Base-by-base conservation (phyloP, 2,797 vertebrate species). In the Oreochromis grahami region DNA sequence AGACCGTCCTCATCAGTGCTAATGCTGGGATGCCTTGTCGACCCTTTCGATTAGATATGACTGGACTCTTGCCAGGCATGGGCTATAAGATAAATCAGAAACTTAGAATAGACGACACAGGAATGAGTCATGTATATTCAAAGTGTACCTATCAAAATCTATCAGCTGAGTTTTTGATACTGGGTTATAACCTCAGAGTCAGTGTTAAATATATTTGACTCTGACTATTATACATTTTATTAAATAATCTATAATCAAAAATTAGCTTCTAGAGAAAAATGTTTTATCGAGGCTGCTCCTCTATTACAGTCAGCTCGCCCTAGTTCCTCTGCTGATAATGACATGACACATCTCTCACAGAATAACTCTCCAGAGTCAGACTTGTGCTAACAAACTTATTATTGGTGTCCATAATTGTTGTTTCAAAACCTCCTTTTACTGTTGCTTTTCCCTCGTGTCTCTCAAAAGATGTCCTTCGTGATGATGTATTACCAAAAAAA, bases 1-100 rank as follows among this genome's bases (percentile, higher is more conserved):
- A 26, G 50, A 93, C 76, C 60, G 78, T 55, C 19, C 82, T 72
- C 29, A 34, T 84, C 83, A 68, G 55, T 14, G 53, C 48, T 68
- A 58, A 87, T 63, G 74, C 38, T 5, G 1, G 63, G 60, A 26
- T 72, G 74, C 63, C 51, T 82, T 21, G 24, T 82, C 24, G 82
- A 84, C 87, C 83, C 84, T 55, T 63, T 91, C 5, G 80, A 87
- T 91, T 92, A 85, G 60, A 32, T 89, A 79, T 86, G 88, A 87
- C 83, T 92, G 88, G 90, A 92, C 82, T 80, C 24, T 24, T 50
- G 72, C 86, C 87, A 91, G 86, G 89, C 79, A 11, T 41, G 72
- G 55, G 53, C 80, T 32, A 80, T 92, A 90, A 94, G 94, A 93
- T 91, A 92, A 82, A 93, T 94, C 89, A 85, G 38, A 74, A 63